Percentiles rank a stretch among this genome's conserved stretches.
Conservation (phyloP, 2,797 vertebrate genomes). For the Thunnus albacares region DNA sequence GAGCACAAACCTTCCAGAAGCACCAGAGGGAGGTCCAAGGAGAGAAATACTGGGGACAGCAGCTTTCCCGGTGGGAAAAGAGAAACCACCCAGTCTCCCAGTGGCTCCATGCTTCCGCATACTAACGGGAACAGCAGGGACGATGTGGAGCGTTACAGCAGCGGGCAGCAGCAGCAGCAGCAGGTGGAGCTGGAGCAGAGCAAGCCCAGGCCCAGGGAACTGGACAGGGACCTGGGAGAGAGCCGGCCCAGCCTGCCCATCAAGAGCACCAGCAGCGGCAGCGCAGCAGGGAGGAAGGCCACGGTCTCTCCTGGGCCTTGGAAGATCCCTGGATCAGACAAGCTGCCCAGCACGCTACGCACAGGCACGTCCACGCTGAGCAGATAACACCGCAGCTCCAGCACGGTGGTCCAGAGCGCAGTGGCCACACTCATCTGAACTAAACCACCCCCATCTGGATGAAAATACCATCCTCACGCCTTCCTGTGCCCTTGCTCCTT, state of each 20-base stretch:
- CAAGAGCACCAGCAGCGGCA: constrained; percentile 75
- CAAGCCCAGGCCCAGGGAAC: constrained; percentile 84
- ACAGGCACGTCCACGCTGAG: constrained; percentile 93
- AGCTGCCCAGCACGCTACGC: constrained; percentile 92
- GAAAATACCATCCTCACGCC: constrained; percentile 30
- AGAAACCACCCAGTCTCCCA: constrained; percentile 78
- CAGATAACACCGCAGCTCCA: constrained; percentile 88
- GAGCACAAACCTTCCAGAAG: constrained; percentile 84
- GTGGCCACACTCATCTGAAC: constrained; percentile 31
- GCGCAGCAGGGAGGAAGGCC: constrained; percentile 88
- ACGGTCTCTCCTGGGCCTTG: constrained; percentile 96
- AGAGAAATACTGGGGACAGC: constrained; percentile 82
- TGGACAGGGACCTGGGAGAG: constrained; percentile 84
- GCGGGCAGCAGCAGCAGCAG: constrained; percentile 80
- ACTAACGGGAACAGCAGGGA: constrained; percentile 82
- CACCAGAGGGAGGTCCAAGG: constrained; percentile 86
- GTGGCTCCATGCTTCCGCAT: constrained; percentile 78
- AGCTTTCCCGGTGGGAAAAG: constrained; percentile 72
- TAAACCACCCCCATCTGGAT: constrained; percentile 31
- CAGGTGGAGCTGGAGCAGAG: constrained; percentile 83
- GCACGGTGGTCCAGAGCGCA: neutral
- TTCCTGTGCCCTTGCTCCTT: constrained; percentile 21
- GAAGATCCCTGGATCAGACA: constrained; percentile 97
- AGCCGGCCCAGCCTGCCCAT: constrained; percentile 81
- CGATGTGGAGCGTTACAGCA: constrained; percentile 78